A percentile compares a stretch with the other conserved stretches of the same genome.
Conservation (phyloP, 2,797 vertebrate species). For the Mus caroli region DNA sequence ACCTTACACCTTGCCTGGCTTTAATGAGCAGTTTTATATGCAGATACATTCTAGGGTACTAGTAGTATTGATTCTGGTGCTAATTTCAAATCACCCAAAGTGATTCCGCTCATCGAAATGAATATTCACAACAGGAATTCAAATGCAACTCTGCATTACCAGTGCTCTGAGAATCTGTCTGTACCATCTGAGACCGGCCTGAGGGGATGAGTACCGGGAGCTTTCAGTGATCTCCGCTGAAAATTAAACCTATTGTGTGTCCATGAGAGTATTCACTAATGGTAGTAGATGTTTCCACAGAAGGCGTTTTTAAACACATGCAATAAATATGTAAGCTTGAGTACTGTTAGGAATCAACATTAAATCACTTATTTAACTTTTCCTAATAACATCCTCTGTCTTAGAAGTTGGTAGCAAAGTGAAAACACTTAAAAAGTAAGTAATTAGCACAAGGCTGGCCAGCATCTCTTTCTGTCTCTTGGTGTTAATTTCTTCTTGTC, state of each 20-base stretch:
- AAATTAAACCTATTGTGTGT: slow-evolving; percentile 4
- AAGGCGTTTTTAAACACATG: neutral
- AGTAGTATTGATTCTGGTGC: slow-evolving; percentile 60
- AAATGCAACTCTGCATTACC: slow-evolving; percentile 41
- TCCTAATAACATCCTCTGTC: neutral
- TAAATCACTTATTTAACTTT: slow-evolving; percentile 2
- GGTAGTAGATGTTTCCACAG: neutral
- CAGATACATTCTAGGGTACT: slow-evolving; percentile 18
- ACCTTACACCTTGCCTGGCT: slow-evolving; percentile 36
- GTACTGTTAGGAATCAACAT: slow-evolving; percentile 19
- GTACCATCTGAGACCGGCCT: neutral
- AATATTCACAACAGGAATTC: slow-evolving; percentile 66
- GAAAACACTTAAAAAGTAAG: neutral
- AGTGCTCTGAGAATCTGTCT: slow-evolving; percentile 30
- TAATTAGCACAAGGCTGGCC: neutral
- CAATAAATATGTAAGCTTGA: slow-evolving; percentile 32
- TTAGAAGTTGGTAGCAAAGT: slow-evolving; percentile 7
- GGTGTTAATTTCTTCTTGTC: neutral
- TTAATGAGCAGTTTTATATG: slow-evolving; percentile 70
- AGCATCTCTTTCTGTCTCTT: neutral
- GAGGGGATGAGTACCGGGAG: neutral
- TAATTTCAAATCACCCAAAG: slow-evolving; percentile 62
- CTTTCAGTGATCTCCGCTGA: slow-evolving; percentile 20
- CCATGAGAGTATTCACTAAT: neutral
- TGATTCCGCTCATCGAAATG: slow-evolving; percentile 22